Conservation (phyloP, 2,888 invertebrate species). For the Rhogogaster chlorosoma region DNA sequence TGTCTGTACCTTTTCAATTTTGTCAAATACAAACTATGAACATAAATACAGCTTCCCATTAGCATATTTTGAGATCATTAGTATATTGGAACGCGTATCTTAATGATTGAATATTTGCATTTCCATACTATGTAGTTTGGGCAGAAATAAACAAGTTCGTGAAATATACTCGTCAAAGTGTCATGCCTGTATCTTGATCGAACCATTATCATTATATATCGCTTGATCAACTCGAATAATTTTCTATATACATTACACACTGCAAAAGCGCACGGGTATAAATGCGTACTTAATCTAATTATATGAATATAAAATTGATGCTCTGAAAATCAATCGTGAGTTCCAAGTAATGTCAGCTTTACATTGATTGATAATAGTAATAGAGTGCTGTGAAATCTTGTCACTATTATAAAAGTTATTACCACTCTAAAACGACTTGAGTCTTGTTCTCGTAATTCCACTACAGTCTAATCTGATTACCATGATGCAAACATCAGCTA, state of each 20-base stretch:
- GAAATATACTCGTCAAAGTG: not conserved
- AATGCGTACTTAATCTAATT: not conserved
- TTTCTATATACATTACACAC: not conserved
- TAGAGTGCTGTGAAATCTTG: not conserved
- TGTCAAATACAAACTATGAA: not conserved
- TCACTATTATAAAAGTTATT: conserved; percentile 25
- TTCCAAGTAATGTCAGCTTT: not conserved
- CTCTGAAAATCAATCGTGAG: not conserved
- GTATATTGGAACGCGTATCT: not conserved
- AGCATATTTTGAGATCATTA: conserved; percentile 5
- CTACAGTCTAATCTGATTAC: conserved; percentile 3
- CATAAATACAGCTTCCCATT: not conserved
- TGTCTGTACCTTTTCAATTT: not conserved
- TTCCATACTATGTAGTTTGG: not conserved
- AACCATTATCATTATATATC: not conserved
- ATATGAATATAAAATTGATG: not conserved
- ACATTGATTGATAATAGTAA: not conserved
- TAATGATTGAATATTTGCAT: not conserved
- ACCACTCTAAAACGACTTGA: conserved; percentile 8
- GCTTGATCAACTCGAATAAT: not conserved
- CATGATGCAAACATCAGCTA: not conserved
- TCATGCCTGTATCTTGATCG: not conserved
- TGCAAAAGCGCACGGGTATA: not conserved
- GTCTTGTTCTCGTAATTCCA: conserved; percentile 2
- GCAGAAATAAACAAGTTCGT: not conserved